These are phyloP conservation scores for Gobionotothen gibberifrons DNA, from an alignment of 2,797 vertebrate species.

Conservation along the genomic window DNA sequence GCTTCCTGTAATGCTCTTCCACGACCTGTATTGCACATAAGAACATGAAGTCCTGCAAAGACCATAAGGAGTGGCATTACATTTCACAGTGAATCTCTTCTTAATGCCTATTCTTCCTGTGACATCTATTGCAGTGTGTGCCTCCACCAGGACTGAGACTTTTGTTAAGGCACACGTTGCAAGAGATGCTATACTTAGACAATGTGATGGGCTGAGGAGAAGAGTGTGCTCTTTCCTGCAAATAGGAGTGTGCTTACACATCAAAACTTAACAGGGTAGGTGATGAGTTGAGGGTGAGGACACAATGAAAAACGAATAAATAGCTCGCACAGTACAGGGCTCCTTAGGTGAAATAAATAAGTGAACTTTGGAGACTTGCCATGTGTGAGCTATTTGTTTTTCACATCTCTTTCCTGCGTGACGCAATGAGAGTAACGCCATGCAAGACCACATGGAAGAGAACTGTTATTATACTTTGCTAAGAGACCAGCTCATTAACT, in stretches of 20 bases:
- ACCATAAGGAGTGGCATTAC: conserved; percentile 46
- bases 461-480: conserved; percentile 38
- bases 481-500: conserved; percentile 85
- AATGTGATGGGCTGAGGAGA: conserved; percentile 63
- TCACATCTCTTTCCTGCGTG: conserved; percentile 32
- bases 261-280: too few relatives aligned
- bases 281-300: too few relatives aligned
- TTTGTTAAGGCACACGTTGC: conserved; percentile 67
- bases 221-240: conserved; percentile 29
- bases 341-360: too few relatives aligned
- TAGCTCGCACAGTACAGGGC: too few relatives aligned
- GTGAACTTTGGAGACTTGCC: too few relatives aligned
- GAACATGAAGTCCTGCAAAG: conserved; percentile 49
- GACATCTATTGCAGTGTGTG: conserved; percentile 66
- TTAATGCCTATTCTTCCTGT: conserved; percentile 34
- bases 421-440: conserved; percentile 10
- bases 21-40: conserved; percentile 73
- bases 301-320: too few relatives aligned
- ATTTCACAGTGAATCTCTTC: conserved; percentile 44
- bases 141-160: conserved; percentile 46
- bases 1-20: conserved; percentile 45
- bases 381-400: too few relatives aligned
- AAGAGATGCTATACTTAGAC: conserved; percentile 67
- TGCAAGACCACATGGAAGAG: conserved; percentile 25
- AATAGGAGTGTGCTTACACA: too few relatives aligned